Base-by-base conservation (phyloP, 2,888 invertebrate genomes). In the Andrena bicolor region DNA sequence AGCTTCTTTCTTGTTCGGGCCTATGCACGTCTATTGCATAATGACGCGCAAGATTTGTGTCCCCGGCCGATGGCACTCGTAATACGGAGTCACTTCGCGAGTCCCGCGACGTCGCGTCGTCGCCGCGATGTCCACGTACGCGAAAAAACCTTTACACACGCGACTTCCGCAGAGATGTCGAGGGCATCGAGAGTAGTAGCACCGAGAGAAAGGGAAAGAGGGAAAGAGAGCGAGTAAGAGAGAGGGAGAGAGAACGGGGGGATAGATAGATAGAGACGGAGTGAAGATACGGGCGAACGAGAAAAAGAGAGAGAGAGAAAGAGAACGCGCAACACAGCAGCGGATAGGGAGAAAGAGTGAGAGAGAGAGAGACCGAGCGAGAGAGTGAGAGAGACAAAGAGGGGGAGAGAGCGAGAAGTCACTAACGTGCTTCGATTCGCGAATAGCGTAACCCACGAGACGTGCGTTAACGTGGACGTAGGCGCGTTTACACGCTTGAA, bases 21-120 rank as follows among this genome's bases (percentile, higher is more conserved):
- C 5, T 16, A 16, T 80, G 87, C 82, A 72, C 76, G 72, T 88
- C 88, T 90, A 90, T 93, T 93, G 93, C 93, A 92, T 93, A 93
- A 93, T 92, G 91, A 91, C 91, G 91, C 90, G 90, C 88, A 90
- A 91, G 91, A 90, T 84, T 89, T 65, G 81, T 82, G 77, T 82
- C 76, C 82, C 80, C 86, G 74, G 76, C 4, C 53, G 65, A 82
- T 76, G 71, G 20, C 76, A 78, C 68, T 73, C 48, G 28, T 70
- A 56, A 56, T 64, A 53, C 69, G 48, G 26, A 63, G 74, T 76
- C 80, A 84, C 80, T 70, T 60, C 76, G 73, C 41, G 41, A 41
- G 41, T 5, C 4, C 41, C 41, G 41, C 41, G 41, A 13, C 13
- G 1, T 0, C 41, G 41, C 82, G 78, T 82, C 74, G 63, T 66